Percentiles rank a stretch among this genome's conserved stretches.
Evolutionary conservation across 2,888 invertebrate genomes (phyloP).

Genomic region (Drosophila phalerata): DNA sequence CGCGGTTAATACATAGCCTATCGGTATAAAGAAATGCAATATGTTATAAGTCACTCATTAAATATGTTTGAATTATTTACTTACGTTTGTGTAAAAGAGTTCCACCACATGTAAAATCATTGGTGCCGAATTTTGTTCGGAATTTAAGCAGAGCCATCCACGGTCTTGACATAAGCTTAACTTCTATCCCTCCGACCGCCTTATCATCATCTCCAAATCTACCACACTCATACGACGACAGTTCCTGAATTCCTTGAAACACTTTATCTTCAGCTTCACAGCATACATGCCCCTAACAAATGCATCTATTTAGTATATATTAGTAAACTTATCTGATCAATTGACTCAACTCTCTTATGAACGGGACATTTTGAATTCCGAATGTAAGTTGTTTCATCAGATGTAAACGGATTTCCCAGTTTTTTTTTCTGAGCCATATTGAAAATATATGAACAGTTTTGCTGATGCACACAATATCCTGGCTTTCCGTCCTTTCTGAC

Average conservation of each 20-base stretch:
- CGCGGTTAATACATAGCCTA: conserved; percentile 45
- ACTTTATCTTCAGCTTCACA: conserved; percentile 17
- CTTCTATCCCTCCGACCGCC: background rate
- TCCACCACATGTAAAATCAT: conserved; percentile 26
- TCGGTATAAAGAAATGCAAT: background rate
- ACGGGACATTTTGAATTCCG: background rate
- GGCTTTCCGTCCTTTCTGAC: background rate
- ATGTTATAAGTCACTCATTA: no score
- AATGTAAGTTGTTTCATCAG: background rate
- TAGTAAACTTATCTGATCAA: background rate
- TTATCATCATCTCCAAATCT: accelerated
- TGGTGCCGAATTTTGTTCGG: accelerated
- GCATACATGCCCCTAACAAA: background rate
- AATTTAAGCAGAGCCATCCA: conserved; percentile 40
- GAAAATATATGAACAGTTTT: background rate
- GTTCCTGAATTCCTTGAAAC: conserved; percentile 1
- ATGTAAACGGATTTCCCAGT: accelerated
- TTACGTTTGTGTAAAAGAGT: conserved; percentile 37
- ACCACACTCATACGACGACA: conserved; percentile 27
- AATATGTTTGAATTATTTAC: background rate
- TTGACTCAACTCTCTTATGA: background rate
- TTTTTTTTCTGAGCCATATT: accelerated
- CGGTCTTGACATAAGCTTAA: conserved; percentile 33
- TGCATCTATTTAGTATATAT: background rate
- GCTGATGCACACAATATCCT: conserved; percentile 8